Evolutionary conservation across 2,113 vertebrate species (phyloP).

Genomic region (Ahaetulla prasina): DNA sequence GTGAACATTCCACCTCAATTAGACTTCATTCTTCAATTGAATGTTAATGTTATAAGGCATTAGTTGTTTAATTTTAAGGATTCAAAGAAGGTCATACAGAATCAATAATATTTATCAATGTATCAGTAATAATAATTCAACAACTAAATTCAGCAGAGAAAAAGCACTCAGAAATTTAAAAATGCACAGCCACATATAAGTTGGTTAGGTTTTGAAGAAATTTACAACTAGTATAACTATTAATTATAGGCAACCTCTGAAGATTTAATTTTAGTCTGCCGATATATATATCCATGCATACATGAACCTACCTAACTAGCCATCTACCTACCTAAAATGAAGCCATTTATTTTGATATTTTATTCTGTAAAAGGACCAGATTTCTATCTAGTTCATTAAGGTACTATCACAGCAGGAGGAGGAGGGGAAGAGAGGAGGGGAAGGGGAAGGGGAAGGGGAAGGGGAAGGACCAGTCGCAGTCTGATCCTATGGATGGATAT

Average conservation of each 20-base stretch:
- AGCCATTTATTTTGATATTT: not conserved
- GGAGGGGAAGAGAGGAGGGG: too few relatives aligned
- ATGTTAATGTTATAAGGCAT: not conserved
- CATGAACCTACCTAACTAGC: not conserved
- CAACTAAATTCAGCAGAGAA: not conserved
- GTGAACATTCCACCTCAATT: not conserved
- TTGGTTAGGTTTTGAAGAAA: not conserved
- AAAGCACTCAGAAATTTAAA: not conserved
- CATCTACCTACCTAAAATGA: not conserved
- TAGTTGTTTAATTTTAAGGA: not conserved
- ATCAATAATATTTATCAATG: not conserved
- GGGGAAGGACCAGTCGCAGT: too few relatives aligned
- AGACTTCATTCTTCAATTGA: not conserved
- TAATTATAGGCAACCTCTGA: not conserved
- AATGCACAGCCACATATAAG: not conserved
- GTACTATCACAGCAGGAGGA: not conserved
- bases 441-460: too few relatives aligned
- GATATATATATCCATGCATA: not conserved
- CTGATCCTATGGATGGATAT: not conserved
- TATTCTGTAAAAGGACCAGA: not conserved
- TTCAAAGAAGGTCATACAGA: not conserved
- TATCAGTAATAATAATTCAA: not conserved
- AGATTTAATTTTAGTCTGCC: not conserved
- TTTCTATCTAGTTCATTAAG: not conserved
- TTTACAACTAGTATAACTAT: not conserved